Percentiles rank a stretch among this genome's conserved stretches.
phyloP scores from a whole-genome alignment of 23 tunicate genomes.

The Diplosoma virens region DNA sequence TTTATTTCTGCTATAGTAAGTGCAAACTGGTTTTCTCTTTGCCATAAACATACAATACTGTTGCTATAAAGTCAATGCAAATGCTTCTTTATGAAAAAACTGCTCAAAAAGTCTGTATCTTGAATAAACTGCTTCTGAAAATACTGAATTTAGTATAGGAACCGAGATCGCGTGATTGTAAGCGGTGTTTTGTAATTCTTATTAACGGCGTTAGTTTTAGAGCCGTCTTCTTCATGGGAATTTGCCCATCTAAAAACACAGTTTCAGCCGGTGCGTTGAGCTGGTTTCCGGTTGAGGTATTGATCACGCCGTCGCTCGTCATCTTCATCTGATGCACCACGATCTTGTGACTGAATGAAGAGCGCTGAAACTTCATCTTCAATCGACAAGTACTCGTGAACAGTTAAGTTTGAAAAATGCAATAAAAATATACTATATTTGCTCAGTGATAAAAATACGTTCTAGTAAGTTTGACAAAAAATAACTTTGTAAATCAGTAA shows the following conservation, averaged over 20 bases:
- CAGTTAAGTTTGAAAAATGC: too few relatives aligned
- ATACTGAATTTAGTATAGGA: conserved; percentile 1
- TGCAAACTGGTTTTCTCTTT: neutral
- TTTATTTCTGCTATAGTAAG: neutral
- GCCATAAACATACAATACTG: conserved; percentile 4
- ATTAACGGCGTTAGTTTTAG: neutral
- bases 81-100: conserved; percentile 13
- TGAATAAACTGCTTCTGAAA: conserved; percentile 19
- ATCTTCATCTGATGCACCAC: too few relatives aligned
- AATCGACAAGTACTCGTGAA: too few relatives aligned
- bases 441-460: too few relatives aligned
- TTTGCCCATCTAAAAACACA: neutral
- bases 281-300: too few relatives aligned
- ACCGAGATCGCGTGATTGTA: neutral
- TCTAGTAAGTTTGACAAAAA: neutral
- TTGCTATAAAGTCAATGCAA: conserved; percentile 1
- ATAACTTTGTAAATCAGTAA: too few relatives aligned
- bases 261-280: conserved; percentile 6
- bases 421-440: too few relatives aligned
- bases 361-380: too few relatives aligned
- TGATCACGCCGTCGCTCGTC: too few relatives aligned
- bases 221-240: neutral
- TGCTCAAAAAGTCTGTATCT: conserved; percentile 2
- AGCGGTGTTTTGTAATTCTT: neutral
- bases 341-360: too few relatives aligned